Base-by-base conservation (phyloP, 1,140 invertebrate species). In the Odontomachus brunneus region DNA sequence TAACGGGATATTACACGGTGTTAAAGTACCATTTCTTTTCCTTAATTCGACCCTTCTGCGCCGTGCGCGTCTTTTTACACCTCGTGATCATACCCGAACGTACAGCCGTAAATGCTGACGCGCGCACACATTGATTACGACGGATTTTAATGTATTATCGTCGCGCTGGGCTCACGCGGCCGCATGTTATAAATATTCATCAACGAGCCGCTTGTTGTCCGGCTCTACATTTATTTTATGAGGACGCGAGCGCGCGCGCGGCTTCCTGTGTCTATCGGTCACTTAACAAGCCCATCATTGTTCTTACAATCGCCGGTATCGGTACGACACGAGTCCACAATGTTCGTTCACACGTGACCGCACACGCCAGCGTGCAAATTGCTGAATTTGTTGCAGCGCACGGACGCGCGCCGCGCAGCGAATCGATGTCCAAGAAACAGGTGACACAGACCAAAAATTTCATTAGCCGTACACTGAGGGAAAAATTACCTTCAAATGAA, bases 1-100 rank as follows among this genome's bases (percentile, higher is more conserved):
- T 78, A 78, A 78, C 22, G 62, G 49, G 17, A 55, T 17, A 24
- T 78, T 78, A 78, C 62, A 55, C 22, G 49, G 62, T 55, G 49
- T 67, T 78, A 55, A 78, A 78, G 63, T 22, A 15, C 4, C 29
- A 55, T 44, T 55, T 78, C 49, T 67, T 78, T 78, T 17, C 49
- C 49, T 19, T 38, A n/a, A 66, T 19, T 24, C 44, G 29, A 49
- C 17, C 24, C 59, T 65, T 76, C 60, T 51, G 17, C 44, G 24
- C 59, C 48, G 26, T 22, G 15, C 15, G 65, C 73, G 44, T 44
- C n/a, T 76, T 63, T 76, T 76, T 65, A 65, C 73, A 65, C 59
- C 22, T 59, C 53, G n/a, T 7, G 15, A 51, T 76, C 15, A 26
- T 53, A 51, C 22, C 26, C 29, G 22, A n/a, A 17, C 12, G 22